Evolutionary conservation across 2,797 vertebrate genomes (phyloP).

Genomic region (Chloroceryle inda): DNA sequence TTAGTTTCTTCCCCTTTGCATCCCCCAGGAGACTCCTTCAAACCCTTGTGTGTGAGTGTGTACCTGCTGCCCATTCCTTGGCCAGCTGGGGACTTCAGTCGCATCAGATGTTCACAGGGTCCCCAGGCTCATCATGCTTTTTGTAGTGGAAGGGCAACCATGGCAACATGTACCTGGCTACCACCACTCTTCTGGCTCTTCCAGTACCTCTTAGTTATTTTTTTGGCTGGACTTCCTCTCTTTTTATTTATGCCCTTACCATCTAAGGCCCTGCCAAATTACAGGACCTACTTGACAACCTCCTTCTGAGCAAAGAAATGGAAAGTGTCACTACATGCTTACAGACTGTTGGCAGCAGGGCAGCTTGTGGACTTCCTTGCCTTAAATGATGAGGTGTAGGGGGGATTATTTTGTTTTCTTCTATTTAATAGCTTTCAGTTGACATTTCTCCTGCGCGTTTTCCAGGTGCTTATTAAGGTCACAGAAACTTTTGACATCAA

Average conservation of each 20-base stretch:
- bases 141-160: not conserved
- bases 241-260: not conserved
- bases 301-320: conserved; percentile 17
- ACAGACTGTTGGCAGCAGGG: not conserved
- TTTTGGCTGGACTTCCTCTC: not conserved
- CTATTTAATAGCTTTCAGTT: not conserved
- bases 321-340: not conserved
- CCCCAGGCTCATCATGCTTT: not conserved
- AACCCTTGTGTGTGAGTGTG: rapidly evolving
- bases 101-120: not conserved
- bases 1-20: not conserved
- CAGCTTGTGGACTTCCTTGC: not conserved
- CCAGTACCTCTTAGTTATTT: not conserved
- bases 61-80: not conserved
- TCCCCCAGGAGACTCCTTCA: not conserved
- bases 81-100: not conserved
- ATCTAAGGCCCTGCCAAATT: not conserved
- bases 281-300: not conserved
- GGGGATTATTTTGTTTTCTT: not conserved
- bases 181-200: not conserved
- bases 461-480: not conserved
- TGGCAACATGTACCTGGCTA: not conserved
- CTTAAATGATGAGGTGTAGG: not conserved
- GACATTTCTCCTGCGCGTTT: not conserved
- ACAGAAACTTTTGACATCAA: not conserved